Evolutionary conservation across 2,888 invertebrate species (phyloP), one percentile per base, ranked within the genome.

Genomic region (Melieria crassipennis): DNA sequence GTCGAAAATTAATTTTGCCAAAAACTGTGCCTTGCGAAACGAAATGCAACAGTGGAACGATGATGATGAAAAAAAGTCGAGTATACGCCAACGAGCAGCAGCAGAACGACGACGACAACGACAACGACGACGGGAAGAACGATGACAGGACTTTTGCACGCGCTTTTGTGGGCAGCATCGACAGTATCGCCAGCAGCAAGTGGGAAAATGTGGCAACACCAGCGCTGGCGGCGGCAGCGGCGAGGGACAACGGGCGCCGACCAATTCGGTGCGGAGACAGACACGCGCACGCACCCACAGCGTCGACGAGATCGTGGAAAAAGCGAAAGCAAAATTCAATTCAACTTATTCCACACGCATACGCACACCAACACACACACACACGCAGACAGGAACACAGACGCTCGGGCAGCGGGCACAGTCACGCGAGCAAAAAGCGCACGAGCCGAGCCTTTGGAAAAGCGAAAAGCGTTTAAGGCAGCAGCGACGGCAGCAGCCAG

Each of bases 301-400:
- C 30, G 30, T 30, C 30, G 30, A 30, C 30, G 30, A 30, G 56
- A 30, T 13, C 30, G 10, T 60, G 60, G 13, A 58, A 67, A 60
- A 67, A 67, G 67, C 67, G 60, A 67, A 67, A 67, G 67, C 67
- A 60, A 69, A 63, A 63, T 63, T 63, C 45, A 69, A 69, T 56
- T 47, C 61, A 69, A 55, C 16, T 52, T 30, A 55, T 45, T 50
- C n/a, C 52, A 50, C n/a, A 50, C 52, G 10, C 52, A 50, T 3
- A n/a, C 52, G n/a, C 52, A 50, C 52, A n/a, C 52, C 3, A 50
- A 50, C 52, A n/a, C 52, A 50, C 52, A 50, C 52, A n/a, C 52
- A 50, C 52, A 16, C 16, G 16, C 16, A 50, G 10, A 3, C 52
- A 50, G 2, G n/a, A 10, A 50, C 2, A 50, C 52, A 50, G 10